Evolutionary conservation across 2,888 invertebrate genomes (phyloP).

Genomic region (Ellobium chinense): DNA sequence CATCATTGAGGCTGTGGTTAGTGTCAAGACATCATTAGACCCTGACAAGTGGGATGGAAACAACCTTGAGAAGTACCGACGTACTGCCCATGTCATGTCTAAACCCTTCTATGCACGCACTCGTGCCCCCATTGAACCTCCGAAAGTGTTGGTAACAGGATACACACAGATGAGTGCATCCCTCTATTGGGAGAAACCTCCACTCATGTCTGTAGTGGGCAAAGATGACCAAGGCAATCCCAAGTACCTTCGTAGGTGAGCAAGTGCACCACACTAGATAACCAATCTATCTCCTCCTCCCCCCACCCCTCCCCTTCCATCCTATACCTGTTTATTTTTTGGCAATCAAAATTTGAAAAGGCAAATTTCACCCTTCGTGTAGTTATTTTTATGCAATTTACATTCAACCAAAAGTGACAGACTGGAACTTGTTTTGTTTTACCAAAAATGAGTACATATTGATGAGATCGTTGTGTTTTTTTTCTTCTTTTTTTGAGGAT

Average conservation of each 20-base stretch:
- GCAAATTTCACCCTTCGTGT: no score
- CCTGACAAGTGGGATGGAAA: conserved; percentile 61
- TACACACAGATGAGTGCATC: conserved; percentile 74
- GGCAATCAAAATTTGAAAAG: no score
- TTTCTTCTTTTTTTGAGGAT: no score
- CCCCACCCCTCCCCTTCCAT: no score
- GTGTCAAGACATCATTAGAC: conserved; percentile 76
- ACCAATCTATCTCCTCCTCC: no score
- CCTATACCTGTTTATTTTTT: no score
- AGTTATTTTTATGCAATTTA: no score
- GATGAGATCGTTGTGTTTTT: no score
- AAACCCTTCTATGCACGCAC: conserved; percentile 75
- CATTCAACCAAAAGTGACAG: no score
- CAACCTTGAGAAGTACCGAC: conserved; percentile 70
- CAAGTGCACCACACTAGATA: no score
- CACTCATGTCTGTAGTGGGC: conserved; percentile 72
- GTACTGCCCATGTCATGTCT: conserved; percentile 76
- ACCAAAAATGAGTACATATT: no score
- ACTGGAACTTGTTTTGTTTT: no score
- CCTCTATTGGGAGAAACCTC: conserved; percentile 78
- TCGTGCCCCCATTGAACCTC: conserved; percentile 76
- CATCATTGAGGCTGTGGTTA: conserved; percentile 78
- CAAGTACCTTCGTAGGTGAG: conserved; percentile 68
- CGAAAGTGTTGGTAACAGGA: conserved; percentile 70
- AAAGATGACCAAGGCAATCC: conserved; percentile 73